These are phyloP conservation scores for Rosalia funebris DNA, from an alignment of 2,888 invertebrate genomes.

Conservation along the genomic window DNA sequence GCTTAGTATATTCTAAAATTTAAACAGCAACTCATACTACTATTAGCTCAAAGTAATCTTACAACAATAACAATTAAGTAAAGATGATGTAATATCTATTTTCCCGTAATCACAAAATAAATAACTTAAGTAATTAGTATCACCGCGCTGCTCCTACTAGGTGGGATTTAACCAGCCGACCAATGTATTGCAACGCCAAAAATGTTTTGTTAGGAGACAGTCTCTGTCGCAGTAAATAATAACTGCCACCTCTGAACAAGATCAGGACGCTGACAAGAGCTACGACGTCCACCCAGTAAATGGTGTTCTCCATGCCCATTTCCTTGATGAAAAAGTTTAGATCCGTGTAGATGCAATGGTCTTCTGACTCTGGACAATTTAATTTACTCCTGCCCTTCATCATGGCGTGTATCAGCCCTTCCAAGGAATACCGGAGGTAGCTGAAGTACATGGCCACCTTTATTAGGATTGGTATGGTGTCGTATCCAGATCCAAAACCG, in stretches of 20 bases:
- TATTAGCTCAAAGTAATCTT: no score
- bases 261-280: slow-evolving; percentile 73
- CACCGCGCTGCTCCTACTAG: slow-evolving; percentile 59
- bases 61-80: not conserved
- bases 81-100: no score
- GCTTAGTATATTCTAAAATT: no score
- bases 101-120: slow-evolving; percentile 21
- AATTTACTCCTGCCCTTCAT: slow-evolving; percentile 80
- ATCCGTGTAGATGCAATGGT: slow-evolving; percentile 81
- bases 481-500: slow-evolving; percentile 83
- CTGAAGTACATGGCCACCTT: slow-evolving; percentile 83
- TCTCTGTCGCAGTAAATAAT: slow-evolving; percentile 78
- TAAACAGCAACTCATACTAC: no score
- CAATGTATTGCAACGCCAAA: slow-evolving; percentile 75
- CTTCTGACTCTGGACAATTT: slow-evolving; percentile 75
- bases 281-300: slow-evolving; percentile 74
- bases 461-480: slow-evolving; percentile 76
- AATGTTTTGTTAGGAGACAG: slow-evolving; percentile 78
- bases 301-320: slow-evolving; percentile 78
- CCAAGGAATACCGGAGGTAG: slow-evolving; percentile 75
- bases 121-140: slow-evolving; percentile 32
- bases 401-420: slow-evolving; percentile 82
- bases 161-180: slow-evolving; percentile 73
- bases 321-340: slow-evolving; percentile 78
- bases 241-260: slow-evolving; percentile 73